These are phyloP conservation scores for Andrena marginata DNA, from an alignment of 2,888 invertebrate genomes.

Conservation along the genomic window DNA sequence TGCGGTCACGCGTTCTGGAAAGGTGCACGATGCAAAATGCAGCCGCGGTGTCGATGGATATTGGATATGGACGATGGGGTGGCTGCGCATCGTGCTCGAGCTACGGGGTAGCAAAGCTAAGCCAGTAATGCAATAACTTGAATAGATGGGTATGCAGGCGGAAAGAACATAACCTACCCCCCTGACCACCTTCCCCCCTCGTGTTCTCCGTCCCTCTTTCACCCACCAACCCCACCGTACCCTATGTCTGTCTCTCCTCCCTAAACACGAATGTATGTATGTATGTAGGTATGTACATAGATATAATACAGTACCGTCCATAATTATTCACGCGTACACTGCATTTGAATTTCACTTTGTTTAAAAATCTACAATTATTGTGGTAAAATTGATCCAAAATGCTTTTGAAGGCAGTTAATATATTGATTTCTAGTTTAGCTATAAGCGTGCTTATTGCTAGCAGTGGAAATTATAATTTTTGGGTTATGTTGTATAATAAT, in stretches of 20 bases:
- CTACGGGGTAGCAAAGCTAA: constrained; percentile 78
- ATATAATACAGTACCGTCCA: constrained; percentile 37
- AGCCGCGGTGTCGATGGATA: constrained; percentile 73
- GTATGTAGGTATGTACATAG: constrained; percentile 6
- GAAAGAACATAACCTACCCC: constrained; percentile 79
- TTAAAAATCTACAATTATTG: not conserved
- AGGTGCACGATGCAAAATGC: constrained; percentile 80
- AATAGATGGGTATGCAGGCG: constrained; percentile 81
- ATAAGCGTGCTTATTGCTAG: too few relatives aligned
- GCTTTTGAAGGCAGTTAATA: not conserved
- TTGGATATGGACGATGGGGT: constrained; percentile 78
- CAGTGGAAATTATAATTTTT: too few relatives aligned
- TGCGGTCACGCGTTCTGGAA: constrained; percentile 73
- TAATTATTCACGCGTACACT: not conserved
- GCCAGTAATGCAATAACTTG: constrained; percentile 84
- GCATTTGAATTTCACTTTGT: not conserved
- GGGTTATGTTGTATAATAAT: too few relatives aligned
- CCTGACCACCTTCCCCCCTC: constrained; percentile 40
- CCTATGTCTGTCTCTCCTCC: constrained; percentile 34
- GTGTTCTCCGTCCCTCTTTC: constrained; percentile 41
- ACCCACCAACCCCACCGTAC: constrained; percentile 39
- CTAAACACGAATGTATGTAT: constrained; percentile 19
- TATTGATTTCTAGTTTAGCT: too few relatives aligned
- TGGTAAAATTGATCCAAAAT: too few relatives aligned
- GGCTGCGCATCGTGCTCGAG: constrained; percentile 66